Evolutionary conservation across 2,888 invertebrate species (phyloP).

Genomic region (Lochmaea capreae): DNA sequence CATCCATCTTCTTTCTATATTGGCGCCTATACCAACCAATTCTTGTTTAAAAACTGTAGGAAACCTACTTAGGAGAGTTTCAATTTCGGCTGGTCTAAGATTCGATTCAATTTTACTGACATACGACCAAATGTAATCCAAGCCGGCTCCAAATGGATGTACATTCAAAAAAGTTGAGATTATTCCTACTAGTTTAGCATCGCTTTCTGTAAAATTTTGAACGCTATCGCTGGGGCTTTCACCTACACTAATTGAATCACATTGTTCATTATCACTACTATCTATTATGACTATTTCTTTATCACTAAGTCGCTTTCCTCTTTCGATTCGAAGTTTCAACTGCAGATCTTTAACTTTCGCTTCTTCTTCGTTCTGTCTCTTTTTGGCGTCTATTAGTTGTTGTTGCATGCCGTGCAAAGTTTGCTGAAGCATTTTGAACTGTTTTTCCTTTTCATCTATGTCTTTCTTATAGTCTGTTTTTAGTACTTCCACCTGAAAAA

Average conservation of each 20-base stretch:
- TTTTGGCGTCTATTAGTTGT: conserved; percentile 70
- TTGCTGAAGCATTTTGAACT: conserved; percentile 79
- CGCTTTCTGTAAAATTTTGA: conserved; percentile 67
- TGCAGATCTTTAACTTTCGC: conserved; percentile 68
- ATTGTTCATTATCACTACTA: conserved; percentile 63
- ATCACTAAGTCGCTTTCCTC: conserved; percentile 50
- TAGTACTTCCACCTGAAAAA: conserved; percentile 77
- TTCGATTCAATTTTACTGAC: conserved; percentile 83
- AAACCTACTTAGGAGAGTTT: conserved; percentile 81
- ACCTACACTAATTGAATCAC: conserved; percentile 55
- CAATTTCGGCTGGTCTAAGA: conserved; percentile 80
- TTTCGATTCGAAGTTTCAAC: conserved; percentile 52
- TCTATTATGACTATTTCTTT: conserved; percentile 67
- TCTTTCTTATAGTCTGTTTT: conserved; percentile 84
- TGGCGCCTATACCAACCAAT: conserved; percentile 84
- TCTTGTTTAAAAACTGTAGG: conserved; percentile 84
- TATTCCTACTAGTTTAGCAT: conserved; percentile 85
- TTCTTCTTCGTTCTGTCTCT: conserved; percentile 69
- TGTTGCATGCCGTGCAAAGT: conserved; percentile 73
- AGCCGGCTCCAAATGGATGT: conserved; percentile 92
- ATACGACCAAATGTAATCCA: conserved; percentile 92
- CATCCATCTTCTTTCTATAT: conserved; percentile 88
- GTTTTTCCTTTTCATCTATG: conserved; percentile 86
- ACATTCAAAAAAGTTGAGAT: conserved; percentile 92
- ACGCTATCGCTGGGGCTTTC: conserved; percentile 57